These are phyloP conservation scores for Gryllus bimaculatus DNA, from an alignment of 1,140 invertebrate species.

Conservation along the genomic window DNA sequence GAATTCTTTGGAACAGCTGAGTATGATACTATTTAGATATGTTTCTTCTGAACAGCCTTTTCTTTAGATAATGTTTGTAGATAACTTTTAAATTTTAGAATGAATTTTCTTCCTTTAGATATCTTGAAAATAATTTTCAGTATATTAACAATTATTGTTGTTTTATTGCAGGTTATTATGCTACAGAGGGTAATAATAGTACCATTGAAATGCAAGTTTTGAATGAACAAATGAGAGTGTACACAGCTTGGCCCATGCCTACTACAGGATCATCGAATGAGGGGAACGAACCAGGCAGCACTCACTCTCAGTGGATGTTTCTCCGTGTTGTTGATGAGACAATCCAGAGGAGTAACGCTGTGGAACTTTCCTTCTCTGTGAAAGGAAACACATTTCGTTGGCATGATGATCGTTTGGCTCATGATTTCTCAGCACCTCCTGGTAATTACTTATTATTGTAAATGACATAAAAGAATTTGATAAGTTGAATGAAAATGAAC, in stretches of 20 bases:
- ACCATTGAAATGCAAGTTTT: constrained; percentile 13
- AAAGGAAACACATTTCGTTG: constrained; percentile 10
- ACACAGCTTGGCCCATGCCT: constrained; percentile 6
- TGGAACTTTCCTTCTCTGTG: neutral
- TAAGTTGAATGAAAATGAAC: no score
- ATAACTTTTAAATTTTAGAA: no score
- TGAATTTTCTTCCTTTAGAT: neutral
- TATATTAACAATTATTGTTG: neutral
- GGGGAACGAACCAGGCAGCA: neutral
- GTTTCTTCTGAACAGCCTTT: no score
- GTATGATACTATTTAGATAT: no score
- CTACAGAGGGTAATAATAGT: neutral
- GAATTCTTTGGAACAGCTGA: no score
- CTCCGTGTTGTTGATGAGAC: constrained; percentile 15
- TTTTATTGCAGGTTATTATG: neutral
- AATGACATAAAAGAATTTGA: no score
- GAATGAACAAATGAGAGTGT: constrained; percentile 16
- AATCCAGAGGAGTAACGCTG: neutral
- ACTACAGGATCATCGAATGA: neutral
- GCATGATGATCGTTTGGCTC: constrained; percentile 15
- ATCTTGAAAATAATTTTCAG: neutral
- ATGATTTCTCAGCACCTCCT: constrained; percentile 11
- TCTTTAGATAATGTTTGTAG: no score
- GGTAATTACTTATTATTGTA: neutral
- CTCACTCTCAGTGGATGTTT: constrained; percentile 7